Evolutionary conservation across 2,888 invertebrate species (phyloP), one percentile per base, ranked within the genome.

Genomic region (Ophonus ardosiacus): DNA sequence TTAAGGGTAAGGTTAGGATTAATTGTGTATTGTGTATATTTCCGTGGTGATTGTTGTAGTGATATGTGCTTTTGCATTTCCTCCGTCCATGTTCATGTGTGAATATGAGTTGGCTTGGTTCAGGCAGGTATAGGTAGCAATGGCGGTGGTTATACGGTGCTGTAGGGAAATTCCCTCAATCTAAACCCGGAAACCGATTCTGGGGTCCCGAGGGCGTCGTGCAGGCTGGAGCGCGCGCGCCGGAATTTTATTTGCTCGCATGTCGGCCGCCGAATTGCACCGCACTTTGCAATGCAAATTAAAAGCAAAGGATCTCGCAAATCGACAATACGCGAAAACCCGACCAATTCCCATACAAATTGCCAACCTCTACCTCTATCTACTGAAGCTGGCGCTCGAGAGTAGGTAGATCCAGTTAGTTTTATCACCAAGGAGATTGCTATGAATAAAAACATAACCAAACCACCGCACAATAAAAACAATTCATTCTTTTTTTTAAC

Each of bases 121-220:
- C 31, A 31, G 71, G 40, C 43, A 18, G 71, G 71, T 74, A 74
- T 21, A 74, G 17, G 21, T 74, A 74, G 71, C 63, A 18, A 18
- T 15, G 43, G 18, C 17, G 43, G 43, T 43, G 56, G 79, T 78
- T 79, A 85, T 78, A 84, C 84, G 90, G 90, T 90, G 89, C 88
- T 89, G 89, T 89, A 90, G 90, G 90, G 89, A 90, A 91, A 90
- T 90, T 90, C 90, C 90, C 90, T 91, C 91, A 91, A 91, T 91
- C 91, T 90, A 91, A 91, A 91, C 90, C 91, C 89, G 91, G 90
- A 91, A 91, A 90, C 90, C 91, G 91, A 91, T 91, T 91, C 91
- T 89, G 88, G 87, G 86, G 87, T 90, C 91, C 90, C 90, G 87
- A 86, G 91, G 90, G 90, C 89, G 89, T 90, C 89, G 90, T 91